Percentiles rank a stretch among this genome's conserved stretches.
Conservation (phyloP, 2,888 invertebrate species). For the Laothoe populi region DNA sequence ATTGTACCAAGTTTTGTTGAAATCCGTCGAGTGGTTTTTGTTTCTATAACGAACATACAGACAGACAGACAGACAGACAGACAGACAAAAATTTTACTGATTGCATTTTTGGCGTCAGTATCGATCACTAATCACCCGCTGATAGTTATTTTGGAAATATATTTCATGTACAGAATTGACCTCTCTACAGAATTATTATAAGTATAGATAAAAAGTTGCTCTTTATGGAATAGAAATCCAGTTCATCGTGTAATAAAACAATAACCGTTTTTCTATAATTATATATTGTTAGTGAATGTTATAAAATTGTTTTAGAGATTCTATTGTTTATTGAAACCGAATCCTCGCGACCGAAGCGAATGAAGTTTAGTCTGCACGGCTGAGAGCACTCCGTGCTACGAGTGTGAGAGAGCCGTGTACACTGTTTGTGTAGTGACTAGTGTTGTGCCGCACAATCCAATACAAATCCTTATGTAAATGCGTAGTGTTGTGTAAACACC, state of each 20-base stretch:
- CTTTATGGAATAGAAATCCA: no score
- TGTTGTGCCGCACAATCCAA: background rate
- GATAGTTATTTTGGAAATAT: no score
- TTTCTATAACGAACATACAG: no score
- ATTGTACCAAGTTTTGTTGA: no score
- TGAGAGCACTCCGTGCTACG: background rate
- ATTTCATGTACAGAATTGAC: no score
- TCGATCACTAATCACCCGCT: no score
- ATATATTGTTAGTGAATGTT: background rate
- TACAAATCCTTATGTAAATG: constrained; percentile 25
- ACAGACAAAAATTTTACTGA: no score
- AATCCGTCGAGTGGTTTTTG: no score
- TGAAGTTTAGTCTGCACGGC: background rate
- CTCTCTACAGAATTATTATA: no score
- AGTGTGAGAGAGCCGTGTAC: background rate
- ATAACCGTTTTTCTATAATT: background rate
- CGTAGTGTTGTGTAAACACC: constrained; percentile 24
- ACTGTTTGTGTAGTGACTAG: background rate
- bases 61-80: no score
- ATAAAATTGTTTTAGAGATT: background rate
- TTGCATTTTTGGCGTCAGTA: no score
- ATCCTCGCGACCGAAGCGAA: background rate
- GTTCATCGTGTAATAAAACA: background rate
- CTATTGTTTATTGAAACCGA: constrained; percentile 6
- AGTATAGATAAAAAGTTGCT: no score